Conservation (phyloP, 2,113 vertebrate species). For the Psophia crepitans region DNA sequence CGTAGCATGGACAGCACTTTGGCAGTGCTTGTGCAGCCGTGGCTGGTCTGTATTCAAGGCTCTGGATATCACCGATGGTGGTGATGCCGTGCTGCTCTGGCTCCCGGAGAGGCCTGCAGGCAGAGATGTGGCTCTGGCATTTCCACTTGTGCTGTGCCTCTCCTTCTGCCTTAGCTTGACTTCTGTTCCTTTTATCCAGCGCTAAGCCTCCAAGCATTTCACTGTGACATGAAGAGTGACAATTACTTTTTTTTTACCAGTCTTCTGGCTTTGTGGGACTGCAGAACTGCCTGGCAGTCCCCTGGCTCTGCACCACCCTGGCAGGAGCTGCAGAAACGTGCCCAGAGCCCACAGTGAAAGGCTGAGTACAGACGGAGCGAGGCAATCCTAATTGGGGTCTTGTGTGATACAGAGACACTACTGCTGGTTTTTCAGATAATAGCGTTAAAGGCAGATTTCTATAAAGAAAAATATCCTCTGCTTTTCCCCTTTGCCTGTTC, state of each 20-base stretch:
- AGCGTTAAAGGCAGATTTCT: background rate
- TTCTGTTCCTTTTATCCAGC: background rate
- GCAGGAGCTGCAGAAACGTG: background rate
- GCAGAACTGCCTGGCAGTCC: background rate
- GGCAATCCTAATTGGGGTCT: background rate
- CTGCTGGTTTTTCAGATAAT: background rate
- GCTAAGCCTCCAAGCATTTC: background rate
- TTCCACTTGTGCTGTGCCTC: background rate
- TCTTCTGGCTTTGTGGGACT: background rate
- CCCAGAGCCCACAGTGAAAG: background rate
- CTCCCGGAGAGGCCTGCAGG: background rate
- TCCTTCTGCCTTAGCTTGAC: background rate
- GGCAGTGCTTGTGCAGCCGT: rapidly evolving
- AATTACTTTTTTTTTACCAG: background rate
- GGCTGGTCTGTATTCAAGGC: background rate
- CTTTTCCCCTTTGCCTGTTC: background rate
- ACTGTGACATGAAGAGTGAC: background rate
- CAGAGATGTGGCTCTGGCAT: background rate
- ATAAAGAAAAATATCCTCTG: background rate
- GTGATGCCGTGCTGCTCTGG: background rate
- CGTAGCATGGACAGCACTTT: rapidly evolving
- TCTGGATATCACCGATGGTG: background rate
- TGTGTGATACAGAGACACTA: background rate
- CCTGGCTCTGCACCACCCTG: background rate
- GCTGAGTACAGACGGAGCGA: background rate